Base-by-base conservation (phyloP, 1,140 invertebrate genomes). In the Tetragnatha versicolor region DNA sequence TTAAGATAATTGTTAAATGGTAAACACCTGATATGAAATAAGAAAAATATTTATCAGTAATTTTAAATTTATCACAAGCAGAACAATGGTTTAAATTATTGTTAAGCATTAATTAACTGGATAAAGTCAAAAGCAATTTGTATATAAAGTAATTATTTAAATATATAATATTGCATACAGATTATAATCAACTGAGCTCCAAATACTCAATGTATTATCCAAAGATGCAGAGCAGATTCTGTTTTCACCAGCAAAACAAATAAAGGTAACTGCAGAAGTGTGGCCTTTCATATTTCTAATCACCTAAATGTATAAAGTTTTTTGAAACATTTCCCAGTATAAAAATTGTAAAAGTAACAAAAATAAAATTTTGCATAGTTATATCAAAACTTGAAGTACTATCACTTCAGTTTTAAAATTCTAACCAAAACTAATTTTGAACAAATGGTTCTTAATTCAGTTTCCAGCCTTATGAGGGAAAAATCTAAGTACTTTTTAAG, bases 191-290 rank as follows among this genome's bases (percentile, higher is more conserved):
- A 60, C 53, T 37, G n/a, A 61, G 53, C 37, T 61, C 76, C 76
- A 79, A 39, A 79, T 47, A 42, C 39, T 79, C 12, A 79, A 27
- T n/a, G 76, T 79, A 49, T 37, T 61, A 79, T 79, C 76, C 5
- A 22, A 27, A 29, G 65, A 69, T 22, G 76, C 51, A 25, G 42
- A 33, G 39, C 76, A 79, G 4, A 79, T 47, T 37, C 55, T 17
- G 60, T 70, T 39, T 37, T 79, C 61, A 29, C 76, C 76, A 60
- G 37, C 63, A 33, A 61, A 70, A 39, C 65, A 69, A 31, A 79
- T 37, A 25, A 45, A 79, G 37, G 65, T 60, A 9, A 79, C 61
- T 25, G 76, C 20, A 47, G 65, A 61, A 25, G 45, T 12, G 51
- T 79, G 76, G 49, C 65, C 42, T 69, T 69, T 79, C 20, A 79